Percentiles rank a stretch among this genome's conserved stretches.
phyloP scores from a whole-genome alignment of 2,888 invertebrate genomes.

The Lasioglossum villosulum region DNA sequence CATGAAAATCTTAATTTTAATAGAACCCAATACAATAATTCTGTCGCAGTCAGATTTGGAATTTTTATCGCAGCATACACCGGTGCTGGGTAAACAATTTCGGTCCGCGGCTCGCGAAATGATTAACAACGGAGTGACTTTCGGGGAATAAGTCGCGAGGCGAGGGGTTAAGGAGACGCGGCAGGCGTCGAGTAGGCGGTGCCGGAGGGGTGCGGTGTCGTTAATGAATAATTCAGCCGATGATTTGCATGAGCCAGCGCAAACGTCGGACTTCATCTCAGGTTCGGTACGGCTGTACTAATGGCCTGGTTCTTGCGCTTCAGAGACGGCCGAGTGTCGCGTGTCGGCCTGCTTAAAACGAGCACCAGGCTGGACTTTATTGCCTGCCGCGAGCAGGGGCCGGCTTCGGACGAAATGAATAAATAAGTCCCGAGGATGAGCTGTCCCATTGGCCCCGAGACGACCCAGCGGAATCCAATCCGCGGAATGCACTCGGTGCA shows the following conservation, averaged over 20 bases:
- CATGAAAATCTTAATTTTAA: too few species aligned
- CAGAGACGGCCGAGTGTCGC: conserved; percentile 37
- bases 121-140: neutral
- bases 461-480: conserved; percentile 15
- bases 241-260: conserved; percentile 71
- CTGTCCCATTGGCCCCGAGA: neutral
- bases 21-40: too few species aligned
- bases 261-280: conserved; percentile 71
- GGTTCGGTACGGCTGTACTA: conserved; percentile 56
- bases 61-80: too few species aligned
- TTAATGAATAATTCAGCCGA: conserved; percentile 74
- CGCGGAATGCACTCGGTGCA: neutral
- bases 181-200: conserved; percentile 1
- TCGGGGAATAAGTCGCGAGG: neutral
- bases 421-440: conserved; percentile 55
- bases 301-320: conserved; percentile 61
- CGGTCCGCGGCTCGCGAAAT: neutral
- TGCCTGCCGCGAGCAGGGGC: conserved; percentile 29
- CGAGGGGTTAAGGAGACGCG: neutral
- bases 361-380: conserved; percentile 41
- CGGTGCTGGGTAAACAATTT: neutral
- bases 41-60: too few species aligned
- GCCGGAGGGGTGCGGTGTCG: conserved; percentile 27
- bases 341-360: conserved; percentile 48
- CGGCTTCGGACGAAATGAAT: conserved; percentile 55